These are phyloP conservation scores for Cephus pulcher DNA, from an alignment of 2,888 invertebrate genomes.

Conservation along the genomic window DNA sequence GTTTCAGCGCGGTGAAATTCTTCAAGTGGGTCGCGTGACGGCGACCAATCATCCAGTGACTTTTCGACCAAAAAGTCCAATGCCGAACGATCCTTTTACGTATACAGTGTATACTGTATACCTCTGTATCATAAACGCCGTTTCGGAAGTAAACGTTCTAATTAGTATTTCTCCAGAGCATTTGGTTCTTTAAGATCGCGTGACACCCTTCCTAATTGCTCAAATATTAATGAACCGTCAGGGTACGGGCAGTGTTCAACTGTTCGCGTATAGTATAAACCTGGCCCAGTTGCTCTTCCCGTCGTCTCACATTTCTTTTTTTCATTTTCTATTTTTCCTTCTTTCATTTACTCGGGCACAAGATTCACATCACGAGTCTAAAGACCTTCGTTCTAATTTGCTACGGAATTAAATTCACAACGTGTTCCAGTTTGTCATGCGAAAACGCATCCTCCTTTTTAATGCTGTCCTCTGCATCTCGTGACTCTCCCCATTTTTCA, in stretches of 20 bases:
- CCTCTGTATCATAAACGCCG: conserved; percentile 28
- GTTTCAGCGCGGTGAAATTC: neutral
- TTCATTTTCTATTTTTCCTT: conserved; percentile 1
- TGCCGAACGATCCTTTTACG: neutral
- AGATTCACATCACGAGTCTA: conserved; percentile 8
- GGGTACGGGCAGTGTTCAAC: neutral
- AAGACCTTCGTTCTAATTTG: conserved; percentile 7
- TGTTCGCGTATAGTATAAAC: neutral
- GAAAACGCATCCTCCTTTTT: neutral
- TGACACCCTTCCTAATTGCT: conserved; percentile 45
- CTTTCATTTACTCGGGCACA: conserved; percentile 1
- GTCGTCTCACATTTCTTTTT: neutral
- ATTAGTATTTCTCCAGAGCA: conserved; percentile 34
- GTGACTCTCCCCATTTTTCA: neutral
- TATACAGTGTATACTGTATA: neutral
- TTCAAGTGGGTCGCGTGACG: conserved; percentile 49
- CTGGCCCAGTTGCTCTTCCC: neutral
- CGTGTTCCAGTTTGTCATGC: neutral
- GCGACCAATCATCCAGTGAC: conserved; percentile 53
- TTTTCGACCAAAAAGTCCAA: conserved; percentile 37
- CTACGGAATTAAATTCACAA: neutral
- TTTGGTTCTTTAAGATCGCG: conserved; percentile 29
- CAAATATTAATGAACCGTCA: conserved; percentile 41
- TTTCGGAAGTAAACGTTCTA: conserved; percentile 47
- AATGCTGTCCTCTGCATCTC: neutral